Base-by-base conservation (phyloP, 2,888 invertebrate genomes). In the Phengaris arion region DNA sequence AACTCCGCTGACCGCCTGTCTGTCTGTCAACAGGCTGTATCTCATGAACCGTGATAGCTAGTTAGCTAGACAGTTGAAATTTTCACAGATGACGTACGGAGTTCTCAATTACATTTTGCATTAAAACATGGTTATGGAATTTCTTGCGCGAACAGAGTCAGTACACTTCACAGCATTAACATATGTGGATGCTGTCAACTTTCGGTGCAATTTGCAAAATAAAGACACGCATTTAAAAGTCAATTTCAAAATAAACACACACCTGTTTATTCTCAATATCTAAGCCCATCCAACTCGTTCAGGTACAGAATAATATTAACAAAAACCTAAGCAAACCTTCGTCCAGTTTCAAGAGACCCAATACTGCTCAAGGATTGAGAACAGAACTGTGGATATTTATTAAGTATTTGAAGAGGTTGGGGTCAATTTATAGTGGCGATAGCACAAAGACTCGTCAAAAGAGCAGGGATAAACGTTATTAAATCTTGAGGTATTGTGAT, bases 391-490 rank as follows among this genome's bases (percentile, higher is more conserved):
- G 13, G 35, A 45, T 64, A 75, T 13, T 74, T 72, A 77, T 78
- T 77, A 70, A 81, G 75, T 77, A 75, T 75, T 74, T 74, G 77
- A 78, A 74, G 75, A 59, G 22, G 54, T 76, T 78, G 69, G 78
- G 83, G 75, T 79, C 81, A 77, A 68, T 70, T 54, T 78, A 81
- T 81, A 81, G 76, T 88, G 89, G 90, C 72, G 77, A 73, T 76
- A 85, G 87, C 83, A 88, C 87, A 87, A 88, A 86, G 87, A 86
- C 83, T 83, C 85, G 86, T 83, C 84, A 90, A 90, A 91, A 88
- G 90, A 89, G 87, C 91, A 89, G 87, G 82, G 83, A 85, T 85
- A 91, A 92, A 91, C 87, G 87, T 91, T 92, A 91, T 92, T 92
- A 91, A 91, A 92, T 89, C 90, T 9, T 35, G 35, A 64, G 35